phyloP scores from a whole-genome alignment of 2,113 vertebrate genomes.

The Anthoscopus minutus region DNA sequence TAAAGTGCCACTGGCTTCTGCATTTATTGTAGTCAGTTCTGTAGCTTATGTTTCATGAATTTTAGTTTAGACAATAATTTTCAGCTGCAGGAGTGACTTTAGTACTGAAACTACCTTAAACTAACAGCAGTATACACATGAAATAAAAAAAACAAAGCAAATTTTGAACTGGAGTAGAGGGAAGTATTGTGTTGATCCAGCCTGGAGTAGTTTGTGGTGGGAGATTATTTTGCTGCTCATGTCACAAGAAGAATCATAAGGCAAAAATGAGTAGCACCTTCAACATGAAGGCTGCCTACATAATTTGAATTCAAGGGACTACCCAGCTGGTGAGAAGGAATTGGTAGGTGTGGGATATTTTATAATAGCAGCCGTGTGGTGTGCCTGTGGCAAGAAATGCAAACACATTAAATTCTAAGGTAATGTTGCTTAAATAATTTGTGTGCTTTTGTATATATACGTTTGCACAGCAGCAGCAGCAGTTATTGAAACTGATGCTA shows the following conservation, averaged over 20 bases:
- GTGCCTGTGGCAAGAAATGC: background rate
- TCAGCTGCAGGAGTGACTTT: background rate
- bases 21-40: background rate
- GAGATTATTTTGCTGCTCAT: background rate
- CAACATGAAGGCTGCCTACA: background rate
- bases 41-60: background rate
- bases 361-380: background rate
- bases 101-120: background rate
- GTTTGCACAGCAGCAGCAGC: background rate
- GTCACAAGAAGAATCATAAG: background rate
- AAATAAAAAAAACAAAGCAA: background rate
- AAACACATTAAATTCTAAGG: background rate
- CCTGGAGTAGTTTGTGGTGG: background rate
- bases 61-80: background rate
- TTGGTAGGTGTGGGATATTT: background rate
- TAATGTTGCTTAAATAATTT: constrained; percentile 17
- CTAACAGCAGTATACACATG: background rate
- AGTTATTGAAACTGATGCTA: background rate
- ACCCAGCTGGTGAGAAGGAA: background rate
- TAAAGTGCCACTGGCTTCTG: background rate
- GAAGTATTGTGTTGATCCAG: background rate
- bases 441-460: background rate
- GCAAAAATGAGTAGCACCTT: background rate
- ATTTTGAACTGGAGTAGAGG: background rate
- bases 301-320: background rate